Evolutionary conservation across 2,888 invertebrate species (phyloP).

Genomic region (Melieria omissa): DNA sequence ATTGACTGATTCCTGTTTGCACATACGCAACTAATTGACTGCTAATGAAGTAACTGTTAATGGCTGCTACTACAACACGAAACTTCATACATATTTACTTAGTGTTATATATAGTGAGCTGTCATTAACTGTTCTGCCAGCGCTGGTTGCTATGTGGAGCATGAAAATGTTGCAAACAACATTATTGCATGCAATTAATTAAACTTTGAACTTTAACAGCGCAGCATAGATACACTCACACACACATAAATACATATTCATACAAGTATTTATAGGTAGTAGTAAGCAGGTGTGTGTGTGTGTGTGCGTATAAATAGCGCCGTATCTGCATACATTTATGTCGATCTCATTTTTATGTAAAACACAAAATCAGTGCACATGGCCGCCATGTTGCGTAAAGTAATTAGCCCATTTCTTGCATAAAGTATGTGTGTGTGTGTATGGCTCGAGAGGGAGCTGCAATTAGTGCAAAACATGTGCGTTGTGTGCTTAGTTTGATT

Average conservation of each 20-base stretch:
- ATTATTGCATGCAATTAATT: slow-evolving; percentile 34
- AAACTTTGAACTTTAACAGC: slow-evolving; percentile 23
- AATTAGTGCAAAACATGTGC: no score
- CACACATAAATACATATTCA: not conserved
- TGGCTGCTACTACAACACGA: no score
- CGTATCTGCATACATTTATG: no score
- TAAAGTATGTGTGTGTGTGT: not conserved
- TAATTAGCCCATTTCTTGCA: no score
- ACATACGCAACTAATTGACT: not conserved
- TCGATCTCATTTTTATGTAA: not conserved
- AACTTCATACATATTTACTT: not conserved
- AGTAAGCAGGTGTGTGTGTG: not conserved
- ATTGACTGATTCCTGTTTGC: slow-evolving; percentile 6
- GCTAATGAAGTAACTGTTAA: no score
- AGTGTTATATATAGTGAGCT: slow-evolving; percentile 13
- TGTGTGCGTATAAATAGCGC: not conserved
- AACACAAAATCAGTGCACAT: not conserved
- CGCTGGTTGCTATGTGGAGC: not conserved
- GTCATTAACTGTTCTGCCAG: not conserved
- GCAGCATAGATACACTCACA: not conserved
- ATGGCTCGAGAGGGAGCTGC: not conserved
- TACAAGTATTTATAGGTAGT: not conserved
- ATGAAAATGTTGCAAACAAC: slow-evolving; percentile 17
- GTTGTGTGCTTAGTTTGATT: not conserved
- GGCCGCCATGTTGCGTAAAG: no score